Base-by-base conservation (phyloP, 2,888 invertebrate genomes). In the Tuta absoluta region DNA sequence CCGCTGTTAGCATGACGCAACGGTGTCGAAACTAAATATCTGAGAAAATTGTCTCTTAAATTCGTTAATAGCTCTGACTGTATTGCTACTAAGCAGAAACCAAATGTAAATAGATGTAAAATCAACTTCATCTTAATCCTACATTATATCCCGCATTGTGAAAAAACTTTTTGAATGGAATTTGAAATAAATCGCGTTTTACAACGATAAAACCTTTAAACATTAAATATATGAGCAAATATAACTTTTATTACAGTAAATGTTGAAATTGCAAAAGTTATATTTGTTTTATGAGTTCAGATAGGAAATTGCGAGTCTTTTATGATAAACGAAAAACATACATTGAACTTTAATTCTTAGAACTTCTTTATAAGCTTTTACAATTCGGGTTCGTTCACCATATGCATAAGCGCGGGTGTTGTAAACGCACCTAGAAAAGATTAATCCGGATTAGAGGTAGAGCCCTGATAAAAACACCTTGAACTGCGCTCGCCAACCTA, bases 41-140 rank as follows among this genome's bases (percentile, higher is more conserved):
- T 21, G 1, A 53, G 14, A 8, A 60, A 17, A 23, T 60, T 60
- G 14, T 24, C 60, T 38, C 45, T 45, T 24, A 48, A 45, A 28
- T 45, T 41, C 1, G n/a, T 2, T 1, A 38, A 23, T 1, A 45
- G 4, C 10, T n/a, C 37, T n/a, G 60, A n/a, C 12, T 45, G 12
- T n/a, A 24, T 23, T 45, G 17, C 24, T 4, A 45, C 12, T 24
- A 60, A n/a, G 24, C 11, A 48, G n/a, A 60, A 41, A 3, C 17
- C 45, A 8, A 60, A 2, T 17, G 11, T 12, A 7, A 14, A 14
- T 7, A 28, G 28, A 62, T 38, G 61, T 58, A 11, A 51, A 58
- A n/a, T 48, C 19, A 37, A 28, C 51, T 45, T 45, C 60, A 60
- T 60, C 45, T 12, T 60, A 60, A 19, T 23, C 38, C 58, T 58